Percentiles rank a stretch among this genome's conserved stretches.
Conservation (phyloP, 2,797 vertebrate genomes). For the Spheniscus humboldti region DNA sequence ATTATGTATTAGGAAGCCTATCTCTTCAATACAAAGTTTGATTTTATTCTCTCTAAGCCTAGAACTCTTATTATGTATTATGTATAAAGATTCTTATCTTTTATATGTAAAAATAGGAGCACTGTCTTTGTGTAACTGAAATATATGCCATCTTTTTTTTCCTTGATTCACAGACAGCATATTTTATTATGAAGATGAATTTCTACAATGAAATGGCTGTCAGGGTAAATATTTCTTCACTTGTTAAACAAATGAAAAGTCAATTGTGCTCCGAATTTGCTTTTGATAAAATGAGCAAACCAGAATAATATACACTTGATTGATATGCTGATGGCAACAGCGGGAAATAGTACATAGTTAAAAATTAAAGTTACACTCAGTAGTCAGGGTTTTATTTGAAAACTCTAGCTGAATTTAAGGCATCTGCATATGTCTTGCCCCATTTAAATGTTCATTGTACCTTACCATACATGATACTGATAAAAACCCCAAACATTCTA, state of each 20-base stretch:
- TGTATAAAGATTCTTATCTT: constrained; percentile 97
- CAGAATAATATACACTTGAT: constrained; percentile 78
- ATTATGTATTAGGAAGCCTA: constrained; percentile 94
- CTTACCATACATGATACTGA: not conserved
- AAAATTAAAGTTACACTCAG: constrained; percentile 72
- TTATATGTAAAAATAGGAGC: constrained; percentile 89
- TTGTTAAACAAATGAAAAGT: constrained; percentile 91
- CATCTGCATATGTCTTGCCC: not conserved
- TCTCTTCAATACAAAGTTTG: constrained; percentile 92
- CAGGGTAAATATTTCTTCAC: constrained; percentile 98
- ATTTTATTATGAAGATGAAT: constrained; percentile 98
- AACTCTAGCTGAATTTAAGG: constrained; percentile 55
- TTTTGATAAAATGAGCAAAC: constrained; percentile 82
- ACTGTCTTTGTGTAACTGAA: constrained; percentile 81
- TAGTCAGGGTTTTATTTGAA: constrained; percentile 57
- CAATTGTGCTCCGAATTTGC: constrained; percentile 82
- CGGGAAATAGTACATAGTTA: constrained; percentile 70
- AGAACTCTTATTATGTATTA: constrained; percentile 91
- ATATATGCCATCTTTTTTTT: constrained; percentile 79
- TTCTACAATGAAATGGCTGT: constrained; percentile 97
- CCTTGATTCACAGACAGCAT: constrained; percentile 91
- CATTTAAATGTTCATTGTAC: constrained; percentile 32
- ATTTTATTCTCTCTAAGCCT: constrained; percentile 83
- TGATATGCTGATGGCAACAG: constrained; percentile 75
- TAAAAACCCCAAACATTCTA: constrained; percentile 3